Base-by-base conservation (phyloP, 1,140 invertebrate genomes). In the Triops cancriformis region DNA sequence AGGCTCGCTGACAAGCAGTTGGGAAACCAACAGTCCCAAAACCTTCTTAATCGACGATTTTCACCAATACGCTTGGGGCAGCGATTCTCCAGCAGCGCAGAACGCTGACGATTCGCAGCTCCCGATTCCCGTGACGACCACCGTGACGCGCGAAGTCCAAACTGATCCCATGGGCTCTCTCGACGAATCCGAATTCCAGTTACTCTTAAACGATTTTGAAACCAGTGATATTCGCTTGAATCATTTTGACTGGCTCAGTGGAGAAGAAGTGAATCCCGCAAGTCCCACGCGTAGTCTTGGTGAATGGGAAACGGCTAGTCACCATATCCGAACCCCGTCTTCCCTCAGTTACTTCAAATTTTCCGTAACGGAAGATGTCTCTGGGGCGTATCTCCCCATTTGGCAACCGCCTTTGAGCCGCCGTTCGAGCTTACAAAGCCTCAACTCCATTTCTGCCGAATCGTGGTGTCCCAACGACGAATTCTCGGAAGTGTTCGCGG, bases 231-330 rank as follows among this genome's bases (percentile, higher is more conserved):
- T 1, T 23, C 51, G 51, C 18, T 64, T 64, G 14, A 64, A 64
- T 3, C 51, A 64, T 64, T 1, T 64, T 64, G 14, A 23, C 14
- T 64, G 51, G 23, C 51, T 64, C 10, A 64, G 51, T 14, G 23
- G 18, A 5, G 51, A 64, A 23, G 23, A 64, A 1, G 23, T 64
- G 23, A 23, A 64, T 23, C 51, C 51, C 26, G 77, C 27, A 31
- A 80, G 76, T 41, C 76, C 76, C 14, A 78, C 76, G 0, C 45
- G 72, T 10, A 78, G 76, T 28, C n/a, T 78, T n/a, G 80, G 78
- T 26, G 78, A 78, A 75, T 74, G 45, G 42, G 79, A 76, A 75
- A 79, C 78, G 26, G 73, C 41, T 64, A 79, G 77, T 73, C 79
- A 81, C 73, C 37, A 79, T 26, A 76, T 76, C 23, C 37, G 74